Conservation (phyloP, 2,888 invertebrate species). For the Brenthis ino region DNA sequence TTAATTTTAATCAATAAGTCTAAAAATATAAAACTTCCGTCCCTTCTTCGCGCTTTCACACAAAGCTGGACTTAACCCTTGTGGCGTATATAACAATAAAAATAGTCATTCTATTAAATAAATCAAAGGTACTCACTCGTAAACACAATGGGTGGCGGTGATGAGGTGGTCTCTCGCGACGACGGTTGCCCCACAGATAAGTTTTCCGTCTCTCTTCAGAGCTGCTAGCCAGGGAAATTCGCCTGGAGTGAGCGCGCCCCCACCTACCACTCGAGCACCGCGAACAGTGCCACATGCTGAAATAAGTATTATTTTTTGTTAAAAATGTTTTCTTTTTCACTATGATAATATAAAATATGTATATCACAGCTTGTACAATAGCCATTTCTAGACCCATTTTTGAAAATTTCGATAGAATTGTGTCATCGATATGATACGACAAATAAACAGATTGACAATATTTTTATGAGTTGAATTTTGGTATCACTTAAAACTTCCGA, state of each 20-base stretch:
- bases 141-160: constrained; percentile 89
- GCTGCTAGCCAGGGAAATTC: constrained; percentile 91
- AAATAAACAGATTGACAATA: too few species aligned
- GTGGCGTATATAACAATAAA: too few species aligned
- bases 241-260: constrained; percentile 83
- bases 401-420: too few species aligned
- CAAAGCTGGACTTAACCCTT: neutral
- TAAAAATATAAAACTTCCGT: too few species aligned
- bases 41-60: neutral
- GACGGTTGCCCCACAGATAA: constrained; percentile 88
- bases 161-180: constrained; percentile 87
- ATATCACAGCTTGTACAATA: neutral
- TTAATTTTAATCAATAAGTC: too few species aligned
- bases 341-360: neutral
- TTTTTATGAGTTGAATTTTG: too few species aligned
- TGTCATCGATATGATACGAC: too few species aligned
- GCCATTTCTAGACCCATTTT: too few species aligned
- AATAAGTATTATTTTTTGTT: constrained; percentile 41
- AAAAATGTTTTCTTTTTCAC: neutral
- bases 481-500: too few species aligned
- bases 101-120: neutral
- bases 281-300: constrained; percentile 82
- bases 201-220: constrained; percentile 84
- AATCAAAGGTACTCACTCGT: constrained; percentile 82
- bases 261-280: constrained; percentile 87